These are phyloP conservation scores for Ceriagrion tenellum DNA, from an alignment of 2,888 invertebrate genomes.

Conservation along the genomic window DNA sequence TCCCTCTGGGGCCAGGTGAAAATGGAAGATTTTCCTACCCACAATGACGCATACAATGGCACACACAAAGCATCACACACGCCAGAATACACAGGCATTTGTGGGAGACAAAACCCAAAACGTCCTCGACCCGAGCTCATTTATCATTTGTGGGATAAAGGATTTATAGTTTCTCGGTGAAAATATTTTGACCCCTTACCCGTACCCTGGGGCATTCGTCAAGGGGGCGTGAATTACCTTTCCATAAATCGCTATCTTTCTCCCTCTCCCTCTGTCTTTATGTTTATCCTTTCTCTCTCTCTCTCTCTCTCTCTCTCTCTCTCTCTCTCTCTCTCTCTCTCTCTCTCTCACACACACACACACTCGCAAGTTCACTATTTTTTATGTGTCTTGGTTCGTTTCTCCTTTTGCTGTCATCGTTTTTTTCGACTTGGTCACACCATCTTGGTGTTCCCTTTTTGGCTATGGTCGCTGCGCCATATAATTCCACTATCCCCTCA, in stretches of 20 bases:
- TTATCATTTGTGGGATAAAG: neutral
- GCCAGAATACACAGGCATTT: neutral
- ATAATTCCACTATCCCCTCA: neutral
- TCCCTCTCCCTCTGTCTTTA: too few relatives aligned
- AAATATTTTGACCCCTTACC: neutral
- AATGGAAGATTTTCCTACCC: neutral
- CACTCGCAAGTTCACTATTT: neutral
- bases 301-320: neutral
- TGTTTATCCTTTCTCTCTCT: too few relatives aligned
- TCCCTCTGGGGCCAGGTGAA: neutral
- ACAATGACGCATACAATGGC: neutral
- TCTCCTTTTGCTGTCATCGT: neutral
- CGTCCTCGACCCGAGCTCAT: neutral
- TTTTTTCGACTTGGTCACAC: neutral
- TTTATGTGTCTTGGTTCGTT: neutral
- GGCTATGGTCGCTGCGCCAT: neutral
- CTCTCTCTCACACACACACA: neutral
- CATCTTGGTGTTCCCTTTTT: neutral
- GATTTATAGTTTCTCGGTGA: neutral
- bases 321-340: neutral
- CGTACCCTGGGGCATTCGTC: neutral
- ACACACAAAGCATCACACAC: neutral
- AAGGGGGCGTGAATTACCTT: constrained; percentile 18
- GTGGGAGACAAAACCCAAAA: neutral
- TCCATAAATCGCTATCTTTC: constrained; percentile 20